phyloP scores from a whole-genome alignment of 2,113 vertebrate genomes.

The Epinephelus moara region DNA sequence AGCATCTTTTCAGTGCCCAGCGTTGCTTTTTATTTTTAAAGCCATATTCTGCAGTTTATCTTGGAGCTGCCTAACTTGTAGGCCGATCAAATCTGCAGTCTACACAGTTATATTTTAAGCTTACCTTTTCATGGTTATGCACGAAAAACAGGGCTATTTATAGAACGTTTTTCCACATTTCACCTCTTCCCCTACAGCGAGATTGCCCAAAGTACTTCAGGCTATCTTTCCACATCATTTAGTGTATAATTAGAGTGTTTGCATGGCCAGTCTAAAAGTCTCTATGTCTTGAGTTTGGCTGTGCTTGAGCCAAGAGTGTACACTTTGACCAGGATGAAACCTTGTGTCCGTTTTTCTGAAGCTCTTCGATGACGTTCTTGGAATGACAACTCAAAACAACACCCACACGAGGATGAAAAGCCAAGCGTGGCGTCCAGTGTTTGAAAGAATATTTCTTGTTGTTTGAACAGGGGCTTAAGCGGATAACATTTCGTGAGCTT shows the following conservation, averaged over 20 bases:
- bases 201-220: slow-evolving; percentile 79
- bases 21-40: slow-evolving; percentile 24
- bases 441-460: background rate
- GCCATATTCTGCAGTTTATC: slow-evolving; percentile 27
- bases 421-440: background rate
- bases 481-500: background rate
- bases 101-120: slow-evolving; percentile 64
- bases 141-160: slow-evolving; percentile 81
- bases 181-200: slow-evolving; percentile 72
- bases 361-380: slow-evolving; percentile 10
- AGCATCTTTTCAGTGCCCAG: slow-evolving; percentile 1
- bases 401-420: slow-evolving; percentile 1
- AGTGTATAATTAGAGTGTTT: slow-evolving; percentile 83
- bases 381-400: slow-evolving; percentile 16
- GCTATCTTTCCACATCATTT: slow-evolving; percentile 87
- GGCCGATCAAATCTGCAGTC: slow-evolving; percentile 35
- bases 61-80: slow-evolving; percentile 4
- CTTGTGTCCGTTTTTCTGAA: slow-evolving; percentile 21
- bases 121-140: slow-evolving; percentile 76
- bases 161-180: slow-evolving; percentile 86
- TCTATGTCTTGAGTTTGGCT: slow-evolving; percentile 48
- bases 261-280: slow-evolving; percentile 59
- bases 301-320: slow-evolving; percentile 28
- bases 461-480: background rate
- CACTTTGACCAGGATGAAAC: slow-evolving; percentile 44